Base-by-base conservation (phyloP, 2,888 invertebrate genomes). In the Nemotelus nigrinus region DNA sequence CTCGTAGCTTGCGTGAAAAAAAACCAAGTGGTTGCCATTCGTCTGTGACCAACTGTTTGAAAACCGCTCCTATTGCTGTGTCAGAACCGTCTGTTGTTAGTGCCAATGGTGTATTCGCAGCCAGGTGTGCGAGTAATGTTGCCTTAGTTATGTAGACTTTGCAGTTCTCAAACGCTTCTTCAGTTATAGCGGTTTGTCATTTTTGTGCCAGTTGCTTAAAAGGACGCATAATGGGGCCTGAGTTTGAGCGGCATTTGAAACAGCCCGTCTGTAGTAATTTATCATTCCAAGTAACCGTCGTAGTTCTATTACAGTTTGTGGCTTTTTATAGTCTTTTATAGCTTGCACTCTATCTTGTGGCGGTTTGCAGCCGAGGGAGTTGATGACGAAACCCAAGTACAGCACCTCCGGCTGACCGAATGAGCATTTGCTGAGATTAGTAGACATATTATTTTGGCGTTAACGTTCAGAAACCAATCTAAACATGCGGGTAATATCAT, bases 281-380 rank as follows among this genome's bases (percentile, higher is more conserved):
- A 72, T 2, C 6, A 72, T 72, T 43, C 58, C 72, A 1, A 72
- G 45, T 43, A n/a, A 72, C 10, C 72, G 57, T 3, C 47, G 57
- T 58, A 57, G 7, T 0, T 53, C 45, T 7, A 6, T 2, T 6
- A 45, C 47, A 2, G 2, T 72, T 2, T 57, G 45, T 41, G 72
- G 72, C 5, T 68, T 68, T 50, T 2, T 6, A 25, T 2, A 50
- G 2, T 68, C 5, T 3, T 2, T 39, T 2, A 68, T 48, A 7
- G 68, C 47, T 1, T 50, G 7, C 2, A 68, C 41, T 68, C 39
- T 68, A 2, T 48, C 25, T 4, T 5, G 68, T 41, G 53, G 2
- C 2, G 50, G 53, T 47, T 3, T 3, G 2, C 5, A 2, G 7
- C 47, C 68, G 25, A 25, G 39, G 25, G 2, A 1, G 41, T 6